Conservation (phyloP, 1,140 invertebrate species). For the Papilio glaucus region DNA sequence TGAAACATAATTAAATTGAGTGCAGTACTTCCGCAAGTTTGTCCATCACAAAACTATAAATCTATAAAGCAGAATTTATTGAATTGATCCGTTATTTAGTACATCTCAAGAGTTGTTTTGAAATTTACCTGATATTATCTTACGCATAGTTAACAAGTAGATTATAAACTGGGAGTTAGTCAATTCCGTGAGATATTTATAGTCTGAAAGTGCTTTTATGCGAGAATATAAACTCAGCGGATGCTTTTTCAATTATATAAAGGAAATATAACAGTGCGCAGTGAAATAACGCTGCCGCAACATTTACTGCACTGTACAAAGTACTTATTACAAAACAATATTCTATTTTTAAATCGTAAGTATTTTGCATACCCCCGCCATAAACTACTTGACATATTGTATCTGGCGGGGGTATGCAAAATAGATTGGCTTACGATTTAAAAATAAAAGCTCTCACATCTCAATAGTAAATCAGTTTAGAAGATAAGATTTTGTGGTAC, state of each 20-base stretch:
- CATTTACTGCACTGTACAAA: background rate
- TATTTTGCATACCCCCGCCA: too few species aligned
- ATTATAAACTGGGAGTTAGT: conserved; percentile 27
- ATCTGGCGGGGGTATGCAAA: too few species aligned
- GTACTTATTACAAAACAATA: too few species aligned
- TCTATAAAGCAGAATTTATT: background rate
- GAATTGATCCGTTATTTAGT: conserved; percentile 23
- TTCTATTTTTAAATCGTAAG: too few species aligned
- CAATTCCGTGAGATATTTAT: conserved; percentile 24
- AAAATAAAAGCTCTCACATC: too few species aligned
- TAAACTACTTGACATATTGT: too few species aligned
- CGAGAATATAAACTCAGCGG: conserved; percentile 45
- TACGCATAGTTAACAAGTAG: conserved; percentile 27
- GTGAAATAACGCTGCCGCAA: background rate
- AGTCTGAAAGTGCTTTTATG: conserved; percentile 43
- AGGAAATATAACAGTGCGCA: conserved; percentile 41
- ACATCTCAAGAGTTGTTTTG: conserved; percentile 20
- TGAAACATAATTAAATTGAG: background rate
- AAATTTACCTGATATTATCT: conserved; percentile 19
- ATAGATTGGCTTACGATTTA: too few species aligned
- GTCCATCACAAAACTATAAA: background rate
- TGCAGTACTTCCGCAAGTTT: background rate
- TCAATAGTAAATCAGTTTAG: too few species aligned
- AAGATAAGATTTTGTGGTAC: too few species aligned
- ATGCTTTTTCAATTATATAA: conserved; percentile 54